These are phyloP conservation scores for Ceyx cyanopectus DNA, from an alignment of 2,113 vertebrate species.

Conservation along the genomic window DNA sequence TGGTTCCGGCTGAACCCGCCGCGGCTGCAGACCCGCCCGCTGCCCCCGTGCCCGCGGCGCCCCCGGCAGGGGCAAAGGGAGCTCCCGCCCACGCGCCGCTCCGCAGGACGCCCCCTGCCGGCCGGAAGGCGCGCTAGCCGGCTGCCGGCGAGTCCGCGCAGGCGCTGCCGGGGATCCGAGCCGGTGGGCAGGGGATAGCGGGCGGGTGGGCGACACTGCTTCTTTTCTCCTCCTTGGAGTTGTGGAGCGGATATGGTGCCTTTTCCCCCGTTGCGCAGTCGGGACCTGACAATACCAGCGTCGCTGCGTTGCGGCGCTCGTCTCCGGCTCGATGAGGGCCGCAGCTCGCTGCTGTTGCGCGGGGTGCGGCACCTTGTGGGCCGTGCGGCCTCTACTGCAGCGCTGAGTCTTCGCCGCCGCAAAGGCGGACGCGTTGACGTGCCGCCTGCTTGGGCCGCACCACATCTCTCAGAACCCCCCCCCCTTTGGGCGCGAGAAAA, in stretches of 20 bases:
- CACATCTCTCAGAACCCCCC: neutral
- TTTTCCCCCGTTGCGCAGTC: neutral
- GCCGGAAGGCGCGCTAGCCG: neutral
- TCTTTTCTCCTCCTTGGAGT: neutral
- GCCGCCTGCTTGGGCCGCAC: neutral
- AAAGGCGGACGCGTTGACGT: rapidly evolving
- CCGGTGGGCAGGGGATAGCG: rapidly evolving
- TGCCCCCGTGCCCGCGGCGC: neutral
- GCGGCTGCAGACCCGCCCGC: no score
- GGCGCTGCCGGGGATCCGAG: no score
- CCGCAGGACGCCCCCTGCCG: neutral
- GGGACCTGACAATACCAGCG: neutral
- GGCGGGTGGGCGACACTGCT: no score
- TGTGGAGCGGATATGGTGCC: neutral
- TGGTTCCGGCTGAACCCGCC: no score
- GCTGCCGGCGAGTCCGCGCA: neutral
- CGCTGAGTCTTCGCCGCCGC: neutral
- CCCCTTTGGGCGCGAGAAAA: rapidly evolving
- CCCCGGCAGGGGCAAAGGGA: neutral
- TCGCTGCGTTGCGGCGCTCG: neutral
- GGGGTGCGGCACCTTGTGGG: neutral
- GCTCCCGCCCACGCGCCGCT: no score
- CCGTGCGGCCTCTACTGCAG: rapidly evolving
- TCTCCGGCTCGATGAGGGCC: neutral
- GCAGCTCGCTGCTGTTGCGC: no score